Conservation (phyloP, 2,888 invertebrate genomes). For the Asteroscopus sphinx region DNA sequence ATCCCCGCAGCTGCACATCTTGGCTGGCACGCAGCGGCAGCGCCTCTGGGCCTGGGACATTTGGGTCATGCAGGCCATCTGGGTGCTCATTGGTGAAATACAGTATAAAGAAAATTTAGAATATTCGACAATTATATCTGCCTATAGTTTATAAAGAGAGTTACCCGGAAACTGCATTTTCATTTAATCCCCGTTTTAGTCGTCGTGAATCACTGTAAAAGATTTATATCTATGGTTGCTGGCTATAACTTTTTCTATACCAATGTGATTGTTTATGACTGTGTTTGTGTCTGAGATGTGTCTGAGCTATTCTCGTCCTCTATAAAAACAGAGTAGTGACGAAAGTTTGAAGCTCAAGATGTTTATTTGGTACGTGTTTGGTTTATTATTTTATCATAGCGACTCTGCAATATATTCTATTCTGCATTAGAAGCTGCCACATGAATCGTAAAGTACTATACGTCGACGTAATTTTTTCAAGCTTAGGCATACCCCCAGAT, state of each 20-base stretch:
- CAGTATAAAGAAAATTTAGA: slow-evolving; percentile 58
- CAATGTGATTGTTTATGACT: not conserved
- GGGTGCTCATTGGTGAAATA: slow-evolving; percentile 73
- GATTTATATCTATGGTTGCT: not conserved
- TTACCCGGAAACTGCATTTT: slow-evolving; percentile 69
- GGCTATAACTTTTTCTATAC: too few relatives aligned
- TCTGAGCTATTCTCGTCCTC: too few relatives aligned
- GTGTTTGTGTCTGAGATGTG: not conserved
- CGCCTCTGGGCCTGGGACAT: slow-evolving; percentile 63
- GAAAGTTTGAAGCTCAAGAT: too few relatives aligned
- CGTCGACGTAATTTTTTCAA: too few relatives aligned
- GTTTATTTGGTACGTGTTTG: too few relatives aligned
- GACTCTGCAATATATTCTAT: too few relatives aligned
- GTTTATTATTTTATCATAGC: too few relatives aligned
- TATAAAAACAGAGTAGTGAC: too few relatives aligned
- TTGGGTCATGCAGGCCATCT: slow-evolving; percentile 56
- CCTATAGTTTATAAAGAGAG: slow-evolving; percentile 84
- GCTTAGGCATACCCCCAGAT: too few relatives aligned
- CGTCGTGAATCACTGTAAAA: not conserved
- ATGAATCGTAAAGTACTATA: too few relatives aligned
- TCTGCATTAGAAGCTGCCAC: too few relatives aligned
- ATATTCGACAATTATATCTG: slow-evolving; percentile 57
- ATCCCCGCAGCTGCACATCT: too few relatives aligned
- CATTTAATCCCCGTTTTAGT: slow-evolving; percentile 31
- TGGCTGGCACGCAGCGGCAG: slow-evolving; percentile 32